Conservation (phyloP, 2,113 vertebrate genomes). For the Zosterops hypoxanthus region DNA sequence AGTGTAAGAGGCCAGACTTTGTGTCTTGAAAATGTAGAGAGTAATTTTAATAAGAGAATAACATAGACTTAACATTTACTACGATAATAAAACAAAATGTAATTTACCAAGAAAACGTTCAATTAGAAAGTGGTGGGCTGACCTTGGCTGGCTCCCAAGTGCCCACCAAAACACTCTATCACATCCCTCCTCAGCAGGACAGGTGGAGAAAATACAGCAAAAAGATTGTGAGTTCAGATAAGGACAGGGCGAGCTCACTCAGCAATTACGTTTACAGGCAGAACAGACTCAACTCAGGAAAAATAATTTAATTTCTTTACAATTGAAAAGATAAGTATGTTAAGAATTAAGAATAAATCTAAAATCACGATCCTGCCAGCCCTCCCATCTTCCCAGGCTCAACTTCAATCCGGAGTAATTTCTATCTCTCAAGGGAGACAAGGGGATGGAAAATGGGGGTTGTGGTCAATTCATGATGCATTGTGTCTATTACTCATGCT, state of each 20-base stretch:
- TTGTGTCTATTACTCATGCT: background rate
- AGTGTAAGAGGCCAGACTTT: background rate
- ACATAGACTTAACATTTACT: background rate
- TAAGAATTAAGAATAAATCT: background rate
- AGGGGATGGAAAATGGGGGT: accelerated
- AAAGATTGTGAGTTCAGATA: background rate
- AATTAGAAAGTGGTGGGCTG: background rate
- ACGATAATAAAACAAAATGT: background rate
- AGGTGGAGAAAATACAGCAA: background rate
- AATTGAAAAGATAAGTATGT: background rate
- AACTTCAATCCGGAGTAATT: background rate
- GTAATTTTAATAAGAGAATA: background rate
- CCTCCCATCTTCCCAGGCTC: background rate
- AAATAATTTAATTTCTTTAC: background rate
- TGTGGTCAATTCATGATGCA: background rate
- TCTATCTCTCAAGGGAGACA: accelerated
- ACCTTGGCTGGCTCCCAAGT: background rate
- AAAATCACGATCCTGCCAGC: background rate
- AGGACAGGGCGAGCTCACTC: background rate
- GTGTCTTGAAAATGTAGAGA: background rate
- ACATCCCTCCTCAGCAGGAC: background rate
- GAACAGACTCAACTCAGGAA: background rate
- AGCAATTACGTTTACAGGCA: background rate
- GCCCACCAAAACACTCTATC: background rate
- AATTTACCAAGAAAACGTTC: background rate